phyloP scores from a whole-genome alignment of 1,140 invertebrate species.

The Danaus plexippus region DNA sequence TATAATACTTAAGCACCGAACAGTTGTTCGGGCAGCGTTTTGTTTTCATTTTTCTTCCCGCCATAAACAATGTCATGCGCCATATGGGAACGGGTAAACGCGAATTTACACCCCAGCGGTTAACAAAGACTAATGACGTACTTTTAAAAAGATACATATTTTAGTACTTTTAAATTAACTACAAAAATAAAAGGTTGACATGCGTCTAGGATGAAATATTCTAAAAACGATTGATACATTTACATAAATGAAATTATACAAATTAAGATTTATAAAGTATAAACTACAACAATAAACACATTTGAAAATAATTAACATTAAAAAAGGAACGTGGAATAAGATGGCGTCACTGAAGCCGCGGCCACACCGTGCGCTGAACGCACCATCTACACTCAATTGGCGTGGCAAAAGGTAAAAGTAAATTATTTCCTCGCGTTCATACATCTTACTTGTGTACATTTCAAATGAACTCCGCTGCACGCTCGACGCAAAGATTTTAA shows the following conservation, averaged over 20 bases:
- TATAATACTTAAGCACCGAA: slow-evolving; percentile 48
- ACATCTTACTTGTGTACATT: slow-evolving; percentile 17
- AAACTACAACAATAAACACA: slow-evolving; percentile 16
- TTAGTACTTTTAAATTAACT: no score
- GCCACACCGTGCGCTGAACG: slow-evolving; percentile 54
- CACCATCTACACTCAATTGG: slow-evolving; percentile 60
- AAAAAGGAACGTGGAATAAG: slow-evolving; percentile 33
- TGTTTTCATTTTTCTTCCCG: slow-evolving; percentile 42
- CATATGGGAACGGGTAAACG: slow-evolving; percentile 41
- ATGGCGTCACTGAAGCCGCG: slow-evolving; percentile 42
- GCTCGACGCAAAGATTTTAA: no score
- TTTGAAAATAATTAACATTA: slow-evolving; percentile 14
- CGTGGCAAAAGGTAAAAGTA: slow-evolving; percentile 51
- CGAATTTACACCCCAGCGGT: slow-evolving; percentile 32
- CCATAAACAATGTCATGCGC: slow-evolving; percentile 48
- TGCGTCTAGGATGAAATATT: no score
- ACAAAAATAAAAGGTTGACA: no score
- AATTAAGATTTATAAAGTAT: slow-evolving; percentile 11
- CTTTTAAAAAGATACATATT: no score
- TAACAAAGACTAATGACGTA: slow-evolving; percentile 10
- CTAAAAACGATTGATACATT: no score
- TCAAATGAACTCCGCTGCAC: not conserved
- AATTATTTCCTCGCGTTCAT: slow-evolving; percentile 38
- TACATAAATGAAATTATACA: slow-evolving; percentile 1
- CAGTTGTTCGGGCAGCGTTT: slow-evolving; percentile 52